A percentile compares a stretch with the other conserved stretches of the same genome.
These are phyloP conservation scores for Pollimyrus isidori DNA, from an alignment of 2,113 vertebrate species.

Conservation along the genomic window DNA sequence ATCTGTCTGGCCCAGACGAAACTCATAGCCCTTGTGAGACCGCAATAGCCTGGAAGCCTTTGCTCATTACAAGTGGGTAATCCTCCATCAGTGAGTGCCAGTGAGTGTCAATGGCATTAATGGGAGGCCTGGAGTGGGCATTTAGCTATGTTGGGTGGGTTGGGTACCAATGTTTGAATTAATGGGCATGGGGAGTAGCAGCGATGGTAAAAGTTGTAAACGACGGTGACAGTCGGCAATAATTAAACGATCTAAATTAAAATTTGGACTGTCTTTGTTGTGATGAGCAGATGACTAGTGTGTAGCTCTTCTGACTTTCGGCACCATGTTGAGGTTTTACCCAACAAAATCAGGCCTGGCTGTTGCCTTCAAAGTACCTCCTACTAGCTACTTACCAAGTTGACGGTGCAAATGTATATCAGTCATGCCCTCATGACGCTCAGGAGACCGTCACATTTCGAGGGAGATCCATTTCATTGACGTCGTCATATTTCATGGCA, in stretches of 20 bases:
- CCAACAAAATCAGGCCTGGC: background rate
- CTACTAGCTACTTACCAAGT: background rate
- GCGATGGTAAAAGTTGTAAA: background rate
- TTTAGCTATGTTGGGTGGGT: background rate
- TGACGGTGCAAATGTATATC: background rate
- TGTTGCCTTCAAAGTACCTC: background rate
- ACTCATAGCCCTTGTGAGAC: background rate
- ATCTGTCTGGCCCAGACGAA: background rate
- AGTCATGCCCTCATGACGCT: background rate
- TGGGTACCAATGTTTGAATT: background rate
- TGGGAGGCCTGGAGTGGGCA: background rate
- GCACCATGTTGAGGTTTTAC: background rate
- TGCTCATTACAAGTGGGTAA: too few relatives aligned
- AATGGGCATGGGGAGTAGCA: background rate
- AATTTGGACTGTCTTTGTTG: background rate
- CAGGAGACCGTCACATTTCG: background rate
- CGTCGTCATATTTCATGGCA: constrained; percentile 43
- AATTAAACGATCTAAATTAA: background rate
- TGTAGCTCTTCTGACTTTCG: background rate
- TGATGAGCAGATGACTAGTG: background rate
- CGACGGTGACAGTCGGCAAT: background rate
- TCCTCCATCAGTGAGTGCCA: background rate
- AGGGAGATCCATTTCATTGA: constrained; percentile 39
- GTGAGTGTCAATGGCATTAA: background rate
- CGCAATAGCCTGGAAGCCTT: background rate